Base-by-base conservation (phyloP, 2,888 invertebrate species). In the Trachelus troglodyta region DNA sequence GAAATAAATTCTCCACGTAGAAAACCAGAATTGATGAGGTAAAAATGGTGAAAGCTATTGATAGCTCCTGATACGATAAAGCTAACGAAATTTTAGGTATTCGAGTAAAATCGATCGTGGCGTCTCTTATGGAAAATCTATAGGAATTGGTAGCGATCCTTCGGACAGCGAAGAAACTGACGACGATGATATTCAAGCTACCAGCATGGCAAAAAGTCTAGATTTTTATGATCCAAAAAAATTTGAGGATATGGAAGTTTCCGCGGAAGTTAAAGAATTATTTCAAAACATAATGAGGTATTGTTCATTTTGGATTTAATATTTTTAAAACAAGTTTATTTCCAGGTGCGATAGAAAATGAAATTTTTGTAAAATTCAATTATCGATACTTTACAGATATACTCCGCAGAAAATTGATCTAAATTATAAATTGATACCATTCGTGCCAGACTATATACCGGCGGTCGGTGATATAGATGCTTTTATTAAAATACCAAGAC, bases 391-490 rank as follows among this genome's bases (percentile, higher is more conserved):
- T 79, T 85, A 12, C 88, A 98, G 98, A 88, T 99, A 98, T 90
- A 97, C 97, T 1, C 98, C 99, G 0, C 98, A 98, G 92, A 95
- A 95, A 86, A 96, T 98, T 77, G 97, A 98, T 84, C 94, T 98
- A 73, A 97, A 97, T 76, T 96, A 96, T 90, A 97, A 97, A 88
- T 93, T 99, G 88, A 96, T 97, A 87, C 98, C 99, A 0, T 99
- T 99, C 90, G 95, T 99, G 77, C 98, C 99, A 1, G 99, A 99
- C 88, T 99, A 96, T 92, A 96, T 99, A 85, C 99, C 99, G 12
- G 98, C 98, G 0, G 98, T 99, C 74, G 99, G 99, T 0, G 99
- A 99, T 92, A 98, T 99, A 84, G 99, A 99, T 92, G 98, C 98
- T 4, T 99, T 99, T 92, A 94, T 99, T 69, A 99, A 99, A 93